Evolutionary conservation across 1,140 invertebrate genomes (phyloP), one percentile per base, ranked within the genome.

Genomic region (Monochamus saltuarius): DNA sequence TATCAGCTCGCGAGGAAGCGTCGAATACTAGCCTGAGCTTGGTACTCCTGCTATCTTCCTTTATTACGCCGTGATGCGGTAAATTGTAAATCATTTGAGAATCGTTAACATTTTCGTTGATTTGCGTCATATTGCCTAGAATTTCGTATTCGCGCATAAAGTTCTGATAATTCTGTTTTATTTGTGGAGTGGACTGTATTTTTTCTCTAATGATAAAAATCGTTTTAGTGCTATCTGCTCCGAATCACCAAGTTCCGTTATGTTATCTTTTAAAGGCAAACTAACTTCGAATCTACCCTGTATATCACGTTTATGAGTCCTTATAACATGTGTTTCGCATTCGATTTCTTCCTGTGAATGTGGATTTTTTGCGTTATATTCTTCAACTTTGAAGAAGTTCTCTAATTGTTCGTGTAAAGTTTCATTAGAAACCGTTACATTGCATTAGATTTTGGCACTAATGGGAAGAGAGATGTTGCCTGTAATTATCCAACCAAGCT

Each of bases 61-160:
- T 66, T 0, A 70, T 6, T 0, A 77, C 68, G 0, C 59, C 59
- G 39, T 77, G 73, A 60, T 77, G 74, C 1, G 73, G 71, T 11
- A 74, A 36, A 46, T 68, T 62, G 9, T 19, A 49, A 17, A 29
- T 29, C 2, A 17, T 2, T 29, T 9, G 14, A 17, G 14, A 37
- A 3, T 17, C 9, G 46, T 49, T 6, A 29, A 4, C 22, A 6
- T 4, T 3, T 29, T 49, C 11, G 22, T 49, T 49, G 14, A 49
- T 17, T 37, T 9, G 4, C 46, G 2, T 17, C 22, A n/a, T 17
- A n/a, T 17, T 2, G 17, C 13, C 11, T 49, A 19, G n/a, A 4
- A 7, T 54, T 17, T 47, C 36, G 46, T 49, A 29, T 29, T 29
- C 22, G 6, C 6, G 22, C 22, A 29, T 29, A 29, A 29, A 29